Percentiles rank a stretch among this genome's conserved stretches.
Evolutionary conservation across 2,888 invertebrate genomes (phyloP).

Genomic region (Troides aeacus): DNA sequence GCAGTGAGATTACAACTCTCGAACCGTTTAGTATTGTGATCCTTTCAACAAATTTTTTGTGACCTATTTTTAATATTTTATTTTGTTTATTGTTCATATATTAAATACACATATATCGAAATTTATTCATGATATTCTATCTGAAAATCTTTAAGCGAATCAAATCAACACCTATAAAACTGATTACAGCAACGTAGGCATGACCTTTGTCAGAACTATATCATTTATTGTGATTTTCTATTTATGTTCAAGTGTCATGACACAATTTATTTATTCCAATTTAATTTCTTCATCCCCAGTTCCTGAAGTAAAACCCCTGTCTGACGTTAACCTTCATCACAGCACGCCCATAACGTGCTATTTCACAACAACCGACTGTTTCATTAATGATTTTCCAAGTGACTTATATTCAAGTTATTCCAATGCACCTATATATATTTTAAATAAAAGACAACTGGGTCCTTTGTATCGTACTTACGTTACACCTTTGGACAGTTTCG

Average conservation of each 20-base stretch:
- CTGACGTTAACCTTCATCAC: not conserved
- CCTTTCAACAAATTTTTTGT: not conserved
- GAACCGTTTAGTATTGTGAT: slow-evolving; percentile 27
- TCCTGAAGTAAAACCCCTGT: not conserved
- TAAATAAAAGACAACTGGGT: slow-evolving; percentile 18
- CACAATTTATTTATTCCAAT: slow-evolving; percentile 2
- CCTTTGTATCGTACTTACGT: slow-evolving; percentile 1
- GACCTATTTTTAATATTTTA: not conserved
- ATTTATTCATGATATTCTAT: not conserved
- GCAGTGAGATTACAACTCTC: slow-evolving; percentile 38
- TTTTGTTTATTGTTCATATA: not conserved
- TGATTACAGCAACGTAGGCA: slow-evolving; percentile 30
- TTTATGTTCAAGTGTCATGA: slow-evolving; percentile 2
- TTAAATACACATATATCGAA: not conserved
- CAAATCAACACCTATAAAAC: slow-evolving; percentile 28
- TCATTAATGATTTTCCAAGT: not conserved
- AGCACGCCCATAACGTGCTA: slow-evolving; percentile 9
- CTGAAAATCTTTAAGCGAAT: slow-evolving; percentile 19
- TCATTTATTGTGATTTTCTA: slow-evolving; percentile 16
- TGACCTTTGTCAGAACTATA: slow-evolving; percentile 23
- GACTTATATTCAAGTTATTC: slow-evolving; percentile 3
- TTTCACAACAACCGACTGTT: slow-evolving; percentile 9
- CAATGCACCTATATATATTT: not conserved
- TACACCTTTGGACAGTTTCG: not conserved
- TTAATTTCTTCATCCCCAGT: slow-evolving; percentile 3